Percentiles rank a stretch among this genome's conserved stretches.
phyloP scores from a whole-genome alignment of 1,140 invertebrate genomes.

The Neomicropteryx cornuta region DNA sequence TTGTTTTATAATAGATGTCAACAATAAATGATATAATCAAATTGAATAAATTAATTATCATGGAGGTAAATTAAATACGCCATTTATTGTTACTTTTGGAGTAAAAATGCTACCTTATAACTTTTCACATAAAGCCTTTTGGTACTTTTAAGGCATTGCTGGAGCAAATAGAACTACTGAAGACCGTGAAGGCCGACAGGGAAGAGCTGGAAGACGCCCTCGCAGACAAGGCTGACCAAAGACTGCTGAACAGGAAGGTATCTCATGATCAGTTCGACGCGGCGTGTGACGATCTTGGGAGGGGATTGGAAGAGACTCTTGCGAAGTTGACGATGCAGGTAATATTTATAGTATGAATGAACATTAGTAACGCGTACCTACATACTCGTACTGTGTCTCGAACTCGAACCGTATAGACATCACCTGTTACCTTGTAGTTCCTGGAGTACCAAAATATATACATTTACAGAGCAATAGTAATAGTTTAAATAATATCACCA shows the following conservation, averaged over 20 bases:
- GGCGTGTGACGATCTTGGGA: constrained; percentile 49
- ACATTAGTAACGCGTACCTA: background rate
- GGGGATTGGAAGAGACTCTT: constrained; percentile 48
- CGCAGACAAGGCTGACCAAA: constrained; percentile 58
- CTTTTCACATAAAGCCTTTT: no score
- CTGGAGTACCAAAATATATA: no score
- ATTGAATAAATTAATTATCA: no score
- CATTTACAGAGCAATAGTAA: no score
- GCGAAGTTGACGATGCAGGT: constrained; percentile 49
- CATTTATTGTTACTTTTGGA: background rate
- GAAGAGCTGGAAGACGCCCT: constrained; percentile 54
- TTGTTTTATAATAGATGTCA: no score
- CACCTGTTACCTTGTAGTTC: background rate
- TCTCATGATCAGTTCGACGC: constrained; percentile 57
- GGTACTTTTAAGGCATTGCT: constrained; percentile 32
- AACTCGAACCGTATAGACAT: background rate
- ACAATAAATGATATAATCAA: no score
- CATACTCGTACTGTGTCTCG: background rate
- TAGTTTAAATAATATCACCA: no score
- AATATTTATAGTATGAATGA: constrained; percentile 7
- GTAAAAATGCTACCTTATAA: background rate
- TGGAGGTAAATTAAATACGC: no score
- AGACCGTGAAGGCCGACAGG: constrained; percentile 49
- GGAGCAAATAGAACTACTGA: constrained; percentile 43
- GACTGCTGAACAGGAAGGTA: constrained; percentile 53